Base-by-base conservation (phyloP, 2,113 vertebrate species). In the Paraplagusia blochii region DNA sequence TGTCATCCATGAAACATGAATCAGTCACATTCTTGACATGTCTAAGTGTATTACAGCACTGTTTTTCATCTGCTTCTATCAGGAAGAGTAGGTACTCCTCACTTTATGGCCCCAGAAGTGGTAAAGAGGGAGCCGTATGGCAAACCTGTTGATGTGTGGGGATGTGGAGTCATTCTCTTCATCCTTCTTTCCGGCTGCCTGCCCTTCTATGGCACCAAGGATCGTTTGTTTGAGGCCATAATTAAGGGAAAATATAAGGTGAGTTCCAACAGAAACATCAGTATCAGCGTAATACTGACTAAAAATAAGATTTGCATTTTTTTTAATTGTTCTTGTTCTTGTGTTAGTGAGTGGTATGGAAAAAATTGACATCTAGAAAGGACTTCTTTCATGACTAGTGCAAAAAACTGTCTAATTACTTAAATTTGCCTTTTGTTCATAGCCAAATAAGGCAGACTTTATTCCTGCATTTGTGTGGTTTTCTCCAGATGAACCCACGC, bases 231-330 rank as follows among this genome's bases (percentile, higher is more conserved):
- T 81, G 97, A 99, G 91, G 95, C 93, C 76, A 97, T 99, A 89
- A 95, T 98, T 69, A 98, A 97, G 90, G 97, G 96, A 13, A 98
- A 96, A 91, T 97, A 99, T 75, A 99, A 99, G 95, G 97, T 99
- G 92, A 17, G 22, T 2, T 29, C 22, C 22, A 29, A 29, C 2
- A 4, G 22, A 6, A 29, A 29, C 22, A 29, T 29, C 22, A 4
- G 22, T 29, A 29, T 29, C 22, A 29, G 22, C n/a, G n/a, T n/a
- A n/a, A n/a, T n/a, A n/a, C n/a, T n/a, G n/a, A n/a, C n/a, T n/a
- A n/a, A n/a, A n/a, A n/a, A n/a, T n/a, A n/a, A n/a, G 22, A 1
- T 5, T 40, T 40, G 7, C 13, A 11, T 40, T 19, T 10, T 19
- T 46, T 4, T n/a, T 44, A 2, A 29, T 29, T 29, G 6, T 29